A percentile compares a stretch with the other conserved stretches of the same genome.
Conservation (phyloP, 2,888 invertebrate genomes). For the Macrophya annulata region DNA sequence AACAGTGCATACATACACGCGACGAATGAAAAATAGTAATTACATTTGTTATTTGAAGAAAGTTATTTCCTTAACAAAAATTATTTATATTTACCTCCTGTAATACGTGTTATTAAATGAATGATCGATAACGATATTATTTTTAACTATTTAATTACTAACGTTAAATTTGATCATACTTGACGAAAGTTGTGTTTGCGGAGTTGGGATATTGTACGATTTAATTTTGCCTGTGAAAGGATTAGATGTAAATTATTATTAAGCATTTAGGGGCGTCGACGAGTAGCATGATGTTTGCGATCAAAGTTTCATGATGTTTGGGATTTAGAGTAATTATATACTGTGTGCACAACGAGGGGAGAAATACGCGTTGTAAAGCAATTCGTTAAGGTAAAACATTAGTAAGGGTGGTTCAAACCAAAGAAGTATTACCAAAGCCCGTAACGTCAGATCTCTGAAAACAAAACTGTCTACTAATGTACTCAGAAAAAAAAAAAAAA, state of each 20-base stretch:
- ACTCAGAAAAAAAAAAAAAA: background rate
- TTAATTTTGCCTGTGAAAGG: conserved; percentile 24
- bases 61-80: background rate
- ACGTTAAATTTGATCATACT: background rate
- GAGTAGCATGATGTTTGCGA: conserved; percentile 62
- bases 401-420: conserved; percentile 1
- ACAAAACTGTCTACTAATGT: background rate
- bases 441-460: background rate
- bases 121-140: background rate
- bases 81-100: background rate
- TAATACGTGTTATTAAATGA: background rate
- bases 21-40: conserved; percentile 32
- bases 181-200: background rate
- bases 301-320: conserved; percentile 75
- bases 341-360: conserved; percentile 63
- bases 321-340: conserved; percentile 76
- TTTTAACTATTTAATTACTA: background rate
- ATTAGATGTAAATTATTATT: conserved; percentile 69
- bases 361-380: conserved; percentile 16
- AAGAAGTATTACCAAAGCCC: conserved; percentile 17
- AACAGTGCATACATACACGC: conserved; percentile 19
- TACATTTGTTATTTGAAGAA: background rate
- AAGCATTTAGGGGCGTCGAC: conserved; percentile 67
- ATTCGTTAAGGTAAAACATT: conserved; percentile 49
- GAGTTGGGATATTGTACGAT: background rate